Evolutionary conservation across 2,888 invertebrate species (phyloP).

Genomic region (Andrena haemorrhoa): DNA sequence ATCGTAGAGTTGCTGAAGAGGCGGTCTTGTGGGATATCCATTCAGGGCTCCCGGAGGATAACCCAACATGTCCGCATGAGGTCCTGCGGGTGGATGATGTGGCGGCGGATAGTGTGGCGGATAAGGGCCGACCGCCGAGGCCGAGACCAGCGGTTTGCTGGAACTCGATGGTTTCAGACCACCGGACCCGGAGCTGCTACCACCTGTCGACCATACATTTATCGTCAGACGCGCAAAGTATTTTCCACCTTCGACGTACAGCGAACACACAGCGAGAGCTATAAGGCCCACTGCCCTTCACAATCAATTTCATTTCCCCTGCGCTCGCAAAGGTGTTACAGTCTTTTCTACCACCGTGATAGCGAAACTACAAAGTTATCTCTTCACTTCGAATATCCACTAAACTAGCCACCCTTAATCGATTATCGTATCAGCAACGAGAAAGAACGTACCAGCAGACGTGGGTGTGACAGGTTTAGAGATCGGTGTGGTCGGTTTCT

Average conservation of each 20-base stretch:
- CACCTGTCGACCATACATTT: constrained; percentile 83
- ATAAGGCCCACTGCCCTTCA: too few relatives aligned
- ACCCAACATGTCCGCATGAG: constrained; percentile 84
- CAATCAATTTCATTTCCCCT: too few relatives aligned
- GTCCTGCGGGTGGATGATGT: constrained; percentile 83
- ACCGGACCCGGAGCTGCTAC: constrained; percentile 85
- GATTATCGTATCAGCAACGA: neutral
- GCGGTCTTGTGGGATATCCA: constrained; percentile 88
- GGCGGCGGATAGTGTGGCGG: constrained; percentile 84
- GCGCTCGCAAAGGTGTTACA: too few relatives aligned
- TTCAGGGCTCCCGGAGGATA: constrained; percentile 88
- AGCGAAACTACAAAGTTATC: too few relatives aligned
- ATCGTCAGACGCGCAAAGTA: constrained; percentile 37
- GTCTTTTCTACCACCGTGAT: too few relatives aligned
- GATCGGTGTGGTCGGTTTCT: constrained; percentile 96
- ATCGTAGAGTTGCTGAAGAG: constrained; percentile 89
- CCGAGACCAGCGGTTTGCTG: constrained; percentile 85
- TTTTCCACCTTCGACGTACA: constrained; percentile 3
- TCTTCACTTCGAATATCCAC: too few relatives aligned
- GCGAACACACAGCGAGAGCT: neutral
- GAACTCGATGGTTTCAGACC: constrained; percentile 86
- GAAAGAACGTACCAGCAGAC: constrained; percentile 85
- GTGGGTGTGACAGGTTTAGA: constrained; percentile 96
- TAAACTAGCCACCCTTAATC: neutral
- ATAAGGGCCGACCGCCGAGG: constrained; percentile 83